phyloP scores from a whole-genome alignment of 2,888 invertebrate species.

The Luffia ferchaultella region DNA sequence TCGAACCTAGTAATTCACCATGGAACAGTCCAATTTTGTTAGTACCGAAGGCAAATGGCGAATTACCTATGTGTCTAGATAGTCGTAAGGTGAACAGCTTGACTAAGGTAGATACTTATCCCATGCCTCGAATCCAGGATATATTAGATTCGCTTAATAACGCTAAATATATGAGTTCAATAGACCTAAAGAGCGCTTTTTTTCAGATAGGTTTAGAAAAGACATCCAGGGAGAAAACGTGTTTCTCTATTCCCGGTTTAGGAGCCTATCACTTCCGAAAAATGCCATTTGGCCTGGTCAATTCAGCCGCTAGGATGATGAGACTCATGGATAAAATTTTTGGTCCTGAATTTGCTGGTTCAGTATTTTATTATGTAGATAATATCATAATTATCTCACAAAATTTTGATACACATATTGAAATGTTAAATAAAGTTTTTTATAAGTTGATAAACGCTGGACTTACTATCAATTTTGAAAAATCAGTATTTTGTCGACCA shows the following conservation, averaged over 20 bases:
- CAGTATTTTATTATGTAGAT: constrained; percentile 4
- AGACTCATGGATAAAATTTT: constrained; percentile 2
- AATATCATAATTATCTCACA: constrained; percentile 1
- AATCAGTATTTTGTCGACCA: constrained; percentile 3
- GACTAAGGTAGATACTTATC: not conserved
- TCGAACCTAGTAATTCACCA: not conserved
- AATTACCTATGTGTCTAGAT: constrained; percentile 18
- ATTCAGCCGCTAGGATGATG: not conserved
- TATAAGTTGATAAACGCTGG: not conserved
- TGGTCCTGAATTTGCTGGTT: not conserved
- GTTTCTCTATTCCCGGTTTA: not conserved
- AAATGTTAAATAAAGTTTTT: constrained; percentile 1
- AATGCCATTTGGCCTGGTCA: not conserved
- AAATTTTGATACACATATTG: not conserved
- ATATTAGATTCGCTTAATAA: not conserved
- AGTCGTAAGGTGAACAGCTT: constrained; percentile 9
- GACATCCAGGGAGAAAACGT: not conserved
- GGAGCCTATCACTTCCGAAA: not conserved
- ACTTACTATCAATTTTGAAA: constrained; percentile 5
- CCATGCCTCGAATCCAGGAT: not conserved
- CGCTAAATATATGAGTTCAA: not conserved
- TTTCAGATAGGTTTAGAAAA: not conserved
- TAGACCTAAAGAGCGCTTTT: not conserved
- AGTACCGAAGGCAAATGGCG: constrained; percentile 13
- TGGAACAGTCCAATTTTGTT: not conserved